Conservation (phyloP, 2,113 vertebrate species). For the Desmodus rotundus region DNA sequence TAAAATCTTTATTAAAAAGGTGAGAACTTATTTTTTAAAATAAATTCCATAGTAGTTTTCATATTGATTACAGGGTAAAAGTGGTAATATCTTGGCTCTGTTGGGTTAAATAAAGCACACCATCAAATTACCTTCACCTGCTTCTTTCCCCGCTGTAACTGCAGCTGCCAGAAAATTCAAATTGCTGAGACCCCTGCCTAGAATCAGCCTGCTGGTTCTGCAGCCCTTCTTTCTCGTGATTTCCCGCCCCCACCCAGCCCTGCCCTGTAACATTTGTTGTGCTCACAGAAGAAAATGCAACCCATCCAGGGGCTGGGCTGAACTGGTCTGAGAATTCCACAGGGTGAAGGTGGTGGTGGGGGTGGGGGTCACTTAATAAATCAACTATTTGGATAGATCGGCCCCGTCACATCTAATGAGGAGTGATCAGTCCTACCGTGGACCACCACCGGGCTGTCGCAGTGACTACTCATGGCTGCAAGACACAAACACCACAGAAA, state of each 20-base stretch:
- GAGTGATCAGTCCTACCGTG: too few relatives aligned
- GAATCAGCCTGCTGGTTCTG: neutral
- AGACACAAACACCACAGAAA: neutral
- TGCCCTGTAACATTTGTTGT: neutral
- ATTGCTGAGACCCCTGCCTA: neutral
- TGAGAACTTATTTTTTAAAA: too few relatives aligned
- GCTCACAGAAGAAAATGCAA: neutral
- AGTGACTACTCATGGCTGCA: neutral
- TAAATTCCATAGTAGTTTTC: neutral
- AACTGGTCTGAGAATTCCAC: neutral
- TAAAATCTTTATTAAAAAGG: too few relatives aligned
- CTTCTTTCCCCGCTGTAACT: neutral
- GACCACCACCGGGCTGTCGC: too few relatives aligned
- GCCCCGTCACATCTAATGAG: neutral
- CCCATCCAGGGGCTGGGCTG: rapidly evolving
- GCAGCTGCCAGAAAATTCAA: neutral
- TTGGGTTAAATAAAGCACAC: neutral
- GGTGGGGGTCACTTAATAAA: neutral
- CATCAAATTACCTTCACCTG: neutral
- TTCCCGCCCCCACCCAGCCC: too few relatives aligned
- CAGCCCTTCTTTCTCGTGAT: neutral
- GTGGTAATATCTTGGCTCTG: neutral
- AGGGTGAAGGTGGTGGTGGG: neutral
- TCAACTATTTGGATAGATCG: too few relatives aligned
- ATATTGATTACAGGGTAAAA: neutral